phyloP scores from a whole-genome alignment of 2,888 invertebrate species.

The Hypercompe scribonia region DNA sequence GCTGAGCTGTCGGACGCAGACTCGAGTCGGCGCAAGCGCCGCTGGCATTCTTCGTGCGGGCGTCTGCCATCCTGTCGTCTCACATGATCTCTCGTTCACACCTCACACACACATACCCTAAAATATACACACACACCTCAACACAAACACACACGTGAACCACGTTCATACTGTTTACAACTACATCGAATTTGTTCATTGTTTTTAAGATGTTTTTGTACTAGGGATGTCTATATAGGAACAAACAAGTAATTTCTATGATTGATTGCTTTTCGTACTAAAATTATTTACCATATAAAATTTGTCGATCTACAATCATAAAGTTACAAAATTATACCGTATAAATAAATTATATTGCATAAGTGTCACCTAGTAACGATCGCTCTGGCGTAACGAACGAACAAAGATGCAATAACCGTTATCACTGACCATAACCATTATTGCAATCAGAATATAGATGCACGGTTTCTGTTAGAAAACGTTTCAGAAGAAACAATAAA shows the following conservation, averaged over 20 bases:
- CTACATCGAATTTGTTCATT: slow-evolving; percentile 13
- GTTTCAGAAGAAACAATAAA: not conserved
- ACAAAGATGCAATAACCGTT: not conserved
- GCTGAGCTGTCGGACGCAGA: slow-evolving; percentile 80
- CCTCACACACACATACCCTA: not conserved
- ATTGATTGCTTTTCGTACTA: not conserved
- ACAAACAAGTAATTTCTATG: not conserved
- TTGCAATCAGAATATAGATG: not conserved
- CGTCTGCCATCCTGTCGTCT: slow-evolving; percentile 79
- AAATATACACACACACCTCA: slow-evolving; percentile 5
- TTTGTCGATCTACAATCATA: not conserved
- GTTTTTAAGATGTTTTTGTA: slow-evolving; percentile 8
- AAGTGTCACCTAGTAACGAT: not conserved
- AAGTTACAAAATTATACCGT: not conserved
- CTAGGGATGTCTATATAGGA: not conserved
- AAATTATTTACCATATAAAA: not conserved
- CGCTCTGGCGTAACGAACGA: not conserved
- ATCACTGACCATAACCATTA: not conserved
- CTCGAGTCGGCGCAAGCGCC: slow-evolving; percentile 73
- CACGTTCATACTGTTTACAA: slow-evolving; percentile 1
- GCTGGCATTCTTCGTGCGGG: slow-evolving; percentile 83
- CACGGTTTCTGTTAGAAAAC: not conserved
- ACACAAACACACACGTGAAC: not conserved
- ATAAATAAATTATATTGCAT: not conserved
- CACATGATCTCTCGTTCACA: slow-evolving; percentile 65